Conservation (phyloP, 2,113 vertebrate genomes). For the Orthonyx spaldingii region DNA sequence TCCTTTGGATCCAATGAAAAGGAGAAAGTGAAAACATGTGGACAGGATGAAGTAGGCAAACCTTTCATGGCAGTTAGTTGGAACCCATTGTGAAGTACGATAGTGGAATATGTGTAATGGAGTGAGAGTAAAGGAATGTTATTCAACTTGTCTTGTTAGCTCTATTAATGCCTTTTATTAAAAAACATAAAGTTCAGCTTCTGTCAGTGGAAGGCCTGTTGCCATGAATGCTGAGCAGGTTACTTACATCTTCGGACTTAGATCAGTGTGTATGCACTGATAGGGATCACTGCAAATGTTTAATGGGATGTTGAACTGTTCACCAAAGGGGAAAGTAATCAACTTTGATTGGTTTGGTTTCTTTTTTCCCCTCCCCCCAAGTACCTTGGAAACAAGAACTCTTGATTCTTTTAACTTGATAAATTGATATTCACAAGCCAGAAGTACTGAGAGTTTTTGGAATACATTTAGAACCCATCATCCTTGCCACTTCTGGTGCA, state of each 20-base stretch:
- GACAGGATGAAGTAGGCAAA: not conserved
- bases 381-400: not conserved
- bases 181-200: not conserved
- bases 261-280: not conserved
- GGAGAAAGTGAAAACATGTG: not conserved
- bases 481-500: not conserved
- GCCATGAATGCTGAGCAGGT: not conserved
- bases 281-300: not conserved
- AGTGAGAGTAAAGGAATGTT: not conserved
- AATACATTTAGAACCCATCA: not conserved
- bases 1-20: not conserved
- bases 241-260: not conserved
- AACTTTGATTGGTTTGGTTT: not conserved
- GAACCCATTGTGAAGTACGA: not conserved
- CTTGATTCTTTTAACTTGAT: not conserved
- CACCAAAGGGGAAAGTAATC: not conserved
- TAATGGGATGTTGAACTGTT: constrained; percentile 17
- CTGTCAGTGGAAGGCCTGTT: not conserved
- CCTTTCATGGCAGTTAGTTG: not conserved
- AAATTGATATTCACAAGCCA: not conserved
- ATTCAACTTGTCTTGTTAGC: not conserved
- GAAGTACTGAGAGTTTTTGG: not conserved
- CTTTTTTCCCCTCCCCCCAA: not conserved
- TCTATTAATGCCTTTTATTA: not conserved
- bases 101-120: not conserved